phyloP scores from a whole-genome alignment of 2,797 vertebrate genomes.

The Ciconia nigra region DNA sequence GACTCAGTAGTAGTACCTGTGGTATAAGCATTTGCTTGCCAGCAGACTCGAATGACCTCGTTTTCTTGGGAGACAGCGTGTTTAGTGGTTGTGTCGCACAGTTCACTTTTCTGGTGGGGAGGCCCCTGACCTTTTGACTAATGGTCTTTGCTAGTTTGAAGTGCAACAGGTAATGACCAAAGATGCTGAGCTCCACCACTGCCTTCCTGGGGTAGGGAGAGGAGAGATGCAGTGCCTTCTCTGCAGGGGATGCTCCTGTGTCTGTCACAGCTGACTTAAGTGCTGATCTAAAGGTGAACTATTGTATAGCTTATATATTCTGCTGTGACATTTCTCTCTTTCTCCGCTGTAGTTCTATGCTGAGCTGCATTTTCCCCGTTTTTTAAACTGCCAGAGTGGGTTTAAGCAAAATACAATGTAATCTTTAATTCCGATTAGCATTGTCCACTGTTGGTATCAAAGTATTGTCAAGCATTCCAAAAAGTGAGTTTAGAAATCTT shows the following conservation, averaged over 20 bases:
- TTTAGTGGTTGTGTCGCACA: background rate
- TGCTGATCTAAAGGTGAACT: background rate
- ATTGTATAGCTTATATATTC: background rate
- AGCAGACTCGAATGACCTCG: background rate
- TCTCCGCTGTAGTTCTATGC: rapidly evolving
- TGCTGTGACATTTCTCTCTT: background rate
- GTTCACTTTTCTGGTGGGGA: background rate
- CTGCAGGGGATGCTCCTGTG: background rate
- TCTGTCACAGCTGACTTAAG: background rate
- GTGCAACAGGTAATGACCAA: background rate
- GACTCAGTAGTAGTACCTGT: background rate
- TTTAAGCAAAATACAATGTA: background rate
- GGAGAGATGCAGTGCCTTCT: background rate
- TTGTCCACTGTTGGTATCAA: background rate
- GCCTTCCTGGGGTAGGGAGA: background rate
- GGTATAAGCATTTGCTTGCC: background rate
- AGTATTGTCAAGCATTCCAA: background rate
- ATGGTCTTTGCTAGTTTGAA: background rate
- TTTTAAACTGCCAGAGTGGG: background rate
- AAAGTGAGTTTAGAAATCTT: background rate
- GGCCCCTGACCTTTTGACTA: background rate
- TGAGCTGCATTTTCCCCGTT: background rate
- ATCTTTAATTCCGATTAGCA: background rate
- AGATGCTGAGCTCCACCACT: background rate
- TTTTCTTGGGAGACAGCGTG: background rate